These are phyloP conservation scores for Drosophila equinoxialis DNA, from an alignment of 1,140 invertebrate genomes.

Conservation along the genomic window DNA sequence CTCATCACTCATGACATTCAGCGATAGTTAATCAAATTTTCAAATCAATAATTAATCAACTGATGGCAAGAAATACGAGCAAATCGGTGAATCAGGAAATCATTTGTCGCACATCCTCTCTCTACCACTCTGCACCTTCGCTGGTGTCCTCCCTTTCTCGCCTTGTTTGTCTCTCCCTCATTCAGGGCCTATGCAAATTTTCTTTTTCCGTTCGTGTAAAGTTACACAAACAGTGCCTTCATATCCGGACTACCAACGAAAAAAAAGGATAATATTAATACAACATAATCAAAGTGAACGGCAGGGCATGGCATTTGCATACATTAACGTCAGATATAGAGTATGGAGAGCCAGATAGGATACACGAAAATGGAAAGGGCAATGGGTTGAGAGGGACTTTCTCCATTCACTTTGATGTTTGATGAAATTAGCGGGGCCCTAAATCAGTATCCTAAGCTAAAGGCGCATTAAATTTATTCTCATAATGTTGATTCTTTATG, in stretches of 20 bases:
- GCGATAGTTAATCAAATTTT: conserved; percentile 64
- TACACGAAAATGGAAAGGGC: background rate
- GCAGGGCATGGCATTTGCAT: conserved; percentile 68
- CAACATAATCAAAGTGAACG: conserved; percentile 73
- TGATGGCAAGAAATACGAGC: conserved; percentile 40
- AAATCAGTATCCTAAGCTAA: conserved; percentile 46
- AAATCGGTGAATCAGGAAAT: conserved; percentile 64
- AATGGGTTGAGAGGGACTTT: conserved; percentile 13
- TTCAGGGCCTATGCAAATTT: conserved; percentile 63
- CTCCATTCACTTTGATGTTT: conserved; percentile 60
- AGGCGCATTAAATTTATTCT: conserved; percentile 70
- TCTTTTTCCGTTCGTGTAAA: conserved; percentile 52
- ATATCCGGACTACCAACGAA: conserved; percentile 11
- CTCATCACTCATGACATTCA: conserved; percentile 33
- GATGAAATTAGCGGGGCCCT: conserved; percentile 58
- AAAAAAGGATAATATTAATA: conserved; percentile 73
- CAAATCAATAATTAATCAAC: conserved; percentile 80
- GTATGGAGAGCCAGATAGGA: conserved; percentile 1
- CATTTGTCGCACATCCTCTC: conserved; percentile 60
- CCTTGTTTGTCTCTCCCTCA: conserved; percentile 13
- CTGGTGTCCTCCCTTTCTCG: background rate
- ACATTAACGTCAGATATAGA: conserved; percentile 58
- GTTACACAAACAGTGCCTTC: conserved; percentile 54
- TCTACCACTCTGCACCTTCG: conserved; percentile 7
- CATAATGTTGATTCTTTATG: conserved; percentile 54